Percentiles rank a stretch among this genome's conserved stretches.
These are phyloP conservation scores for Choreutis nemorana DNA, from an alignment of 2,888 invertebrate species.

Conservation along the genomic window DNA sequence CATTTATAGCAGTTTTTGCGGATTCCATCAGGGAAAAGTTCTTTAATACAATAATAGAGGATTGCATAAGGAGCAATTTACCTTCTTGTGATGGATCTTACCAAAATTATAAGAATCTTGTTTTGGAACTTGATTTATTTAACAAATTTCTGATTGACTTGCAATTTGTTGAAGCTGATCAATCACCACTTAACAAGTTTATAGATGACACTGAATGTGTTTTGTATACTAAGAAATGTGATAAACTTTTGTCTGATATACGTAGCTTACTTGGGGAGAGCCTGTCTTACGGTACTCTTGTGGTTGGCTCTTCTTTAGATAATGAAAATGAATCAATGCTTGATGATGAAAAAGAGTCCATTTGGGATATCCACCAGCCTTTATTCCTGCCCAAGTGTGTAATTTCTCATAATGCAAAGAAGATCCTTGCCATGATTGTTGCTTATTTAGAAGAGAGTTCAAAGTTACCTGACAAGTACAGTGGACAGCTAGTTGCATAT, in stretches of 20 bases:
- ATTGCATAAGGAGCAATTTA: slow-evolving; percentile 46
- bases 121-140: slow-evolving; percentile 46
- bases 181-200: slow-evolving; percentile 49
- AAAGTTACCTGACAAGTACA: slow-evolving; percentile 41
- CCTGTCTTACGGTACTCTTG: slow-evolving; percentile 35
- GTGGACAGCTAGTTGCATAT: slow-evolving; percentile 35
- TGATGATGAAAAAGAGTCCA: slow-evolving; percentile 23
- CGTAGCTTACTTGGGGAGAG: slow-evolving; percentile 38
- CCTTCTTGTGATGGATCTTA: slow-evolving; percentile 49
- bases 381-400: slow-evolving; percentile 49
- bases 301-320: slow-evolving; percentile 26
- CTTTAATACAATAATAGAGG: slow-evolving; percentile 49
- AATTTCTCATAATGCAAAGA: slow-evolving; percentile 46
- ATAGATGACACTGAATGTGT: slow-evolving; percentile 51
- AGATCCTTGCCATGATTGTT: slow-evolving; percentile 37
- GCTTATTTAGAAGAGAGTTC: slow-evolving; percentile 48
- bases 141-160: slow-evolving; percentile 53
- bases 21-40: slow-evolving; percentile 43
- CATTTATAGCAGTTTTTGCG: slow-evolving; percentile 47
- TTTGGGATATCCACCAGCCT: slow-evolving; percentile 41
- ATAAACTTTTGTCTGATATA: slow-evolving; percentile 43
- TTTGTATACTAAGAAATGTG: slow-evolving; percentile 53
- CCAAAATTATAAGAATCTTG: slow-evolving; percentile 43
- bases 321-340: slow-evolving; percentile 28
- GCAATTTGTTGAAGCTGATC: slow-evolving; percentile 40